Conservation (phyloP, 2,797 vertebrate genomes). For the Crypturellus tataupa region DNA sequence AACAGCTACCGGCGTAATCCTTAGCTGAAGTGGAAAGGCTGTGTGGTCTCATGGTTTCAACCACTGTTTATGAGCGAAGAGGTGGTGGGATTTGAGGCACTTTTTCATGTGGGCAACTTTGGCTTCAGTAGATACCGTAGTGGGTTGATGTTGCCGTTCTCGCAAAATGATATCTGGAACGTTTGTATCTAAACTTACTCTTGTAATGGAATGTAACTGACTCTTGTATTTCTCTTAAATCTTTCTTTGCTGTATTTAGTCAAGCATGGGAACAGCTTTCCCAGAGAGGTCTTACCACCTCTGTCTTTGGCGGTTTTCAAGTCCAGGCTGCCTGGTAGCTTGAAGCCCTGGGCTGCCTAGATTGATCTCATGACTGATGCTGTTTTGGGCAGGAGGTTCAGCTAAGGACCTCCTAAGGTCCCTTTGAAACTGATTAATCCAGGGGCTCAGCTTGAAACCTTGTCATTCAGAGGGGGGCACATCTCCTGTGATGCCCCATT, state of each 20-base stretch:
- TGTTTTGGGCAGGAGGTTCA: background rate
- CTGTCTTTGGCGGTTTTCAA: background rate
- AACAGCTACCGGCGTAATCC: background rate
- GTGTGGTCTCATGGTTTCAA: background rate
- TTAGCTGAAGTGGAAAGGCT: background rate
- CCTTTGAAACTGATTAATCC: background rate
- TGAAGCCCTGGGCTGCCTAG: background rate
- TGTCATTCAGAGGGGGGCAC: background rate
- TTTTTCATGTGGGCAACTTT: background rate
- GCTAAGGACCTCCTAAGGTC: background rate
- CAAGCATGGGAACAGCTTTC: background rate
- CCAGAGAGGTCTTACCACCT: background rate
- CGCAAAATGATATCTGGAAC: background rate
- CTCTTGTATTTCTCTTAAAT: background rate
- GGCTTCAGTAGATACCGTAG: background rate
- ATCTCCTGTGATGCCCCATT: background rate
- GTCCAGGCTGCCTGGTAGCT: background rate
- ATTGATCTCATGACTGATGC: background rate
- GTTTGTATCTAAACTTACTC: background rate
- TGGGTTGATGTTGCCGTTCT: background rate
- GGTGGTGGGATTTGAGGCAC: background rate
- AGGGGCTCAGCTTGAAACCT: background rate
- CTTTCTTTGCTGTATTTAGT: too few relatives aligned
- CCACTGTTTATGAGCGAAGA: background rate
- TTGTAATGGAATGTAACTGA: background rate